Percentiles rank a stretch among this genome's conserved stretches.
These are phyloP conservation scores for Syndactyla subalaris DNA, from an alignment of 2,797 vertebrate species.

Conservation along the genomic window DNA sequence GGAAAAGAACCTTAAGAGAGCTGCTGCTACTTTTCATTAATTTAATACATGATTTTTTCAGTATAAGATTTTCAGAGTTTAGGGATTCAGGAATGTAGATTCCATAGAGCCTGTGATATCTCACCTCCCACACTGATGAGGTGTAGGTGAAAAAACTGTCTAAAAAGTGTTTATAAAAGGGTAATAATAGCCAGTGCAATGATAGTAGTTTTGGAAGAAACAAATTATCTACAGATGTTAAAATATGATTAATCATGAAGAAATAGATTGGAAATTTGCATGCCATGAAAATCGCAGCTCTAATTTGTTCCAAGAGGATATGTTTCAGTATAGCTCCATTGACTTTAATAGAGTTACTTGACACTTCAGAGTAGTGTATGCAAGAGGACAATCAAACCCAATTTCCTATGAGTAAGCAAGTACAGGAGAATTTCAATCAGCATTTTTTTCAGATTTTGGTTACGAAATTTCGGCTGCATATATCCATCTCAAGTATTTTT, in stretches of 20 bases:
- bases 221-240: neutral
- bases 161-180: neutral
- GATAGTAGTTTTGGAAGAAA: neutral
- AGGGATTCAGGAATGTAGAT: neutral
- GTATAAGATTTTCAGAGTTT: neutral
- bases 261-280: slow-evolving; percentile 5
- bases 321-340: neutral
- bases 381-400: neutral
- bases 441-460: neutral
- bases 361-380: neutral
- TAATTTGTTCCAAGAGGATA: slow-evolving; percentile 29
- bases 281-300: neutral
- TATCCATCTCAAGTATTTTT: neutral
- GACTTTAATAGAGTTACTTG: slow-evolving; percentile 23
- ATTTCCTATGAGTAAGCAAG: slow-evolving; percentile 17
- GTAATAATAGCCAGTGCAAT: neutral
- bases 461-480: neutral
- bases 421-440: neutral
- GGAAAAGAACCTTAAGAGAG: neutral
- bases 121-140: neutral
- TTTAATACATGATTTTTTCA: neutral
- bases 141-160: neutral
- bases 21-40: neutral
- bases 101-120: neutral
- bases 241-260: slow-evolving; percentile 12